A percentile compares a stretch with the other conserved stretches of the same genome.
These are phyloP conservation scores for Molorchus minor DNA, from an alignment of 2,888 invertebrate genomes.

Conservation along the genomic window DNA sequence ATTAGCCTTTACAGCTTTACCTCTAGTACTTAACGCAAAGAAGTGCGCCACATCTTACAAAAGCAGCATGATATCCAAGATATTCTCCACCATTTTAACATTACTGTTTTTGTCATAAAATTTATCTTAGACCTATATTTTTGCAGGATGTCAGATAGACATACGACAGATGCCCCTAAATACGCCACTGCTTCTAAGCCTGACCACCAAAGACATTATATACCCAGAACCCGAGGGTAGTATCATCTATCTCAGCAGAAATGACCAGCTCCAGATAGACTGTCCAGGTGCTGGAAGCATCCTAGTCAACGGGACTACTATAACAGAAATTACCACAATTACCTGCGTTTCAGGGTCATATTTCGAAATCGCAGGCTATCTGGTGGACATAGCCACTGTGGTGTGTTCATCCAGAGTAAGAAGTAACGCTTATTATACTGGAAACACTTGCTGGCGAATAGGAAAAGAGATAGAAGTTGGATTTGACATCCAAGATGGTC, in stretches of 20 bases:
- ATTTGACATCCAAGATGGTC: slow-evolving; percentile 12
- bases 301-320: slow-evolving; percentile 2
- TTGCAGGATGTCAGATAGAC: slow-evolving; percentile 34
- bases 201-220: slow-evolving; percentile 17
- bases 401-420: slow-evolving; percentile 61
- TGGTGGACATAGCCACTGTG: slow-evolving; percentile 59
- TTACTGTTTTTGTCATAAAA: not conserved
- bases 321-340: slow-evolving; percentile 14
- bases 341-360: slow-evolving; percentile 41
- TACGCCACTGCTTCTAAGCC: slow-evolving; percentile 32
- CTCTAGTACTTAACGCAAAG: no score
- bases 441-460: slow-evolving; percentile 61
- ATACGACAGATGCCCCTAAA: slow-evolving; percentile 26
- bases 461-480: slow-evolving; percentile 65
- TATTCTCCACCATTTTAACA: no score
- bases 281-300: slow-evolving; percentile 28
- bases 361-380: slow-evolving; percentile 31
- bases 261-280: slow-evolving; percentile 19
- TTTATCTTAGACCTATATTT: not conserved
- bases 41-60: no score
- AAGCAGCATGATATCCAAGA: no score
- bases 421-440: slow-evolving; percentile 60
- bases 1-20: no score
- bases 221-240: slow-evolving; percentile 17
- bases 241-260: slow-evolving; percentile 3